Evolutionary conservation across 2,113 vertebrate genomes (phyloP), one percentile per base, ranked within the genome.

Genomic region (Catharus fuscescens): DNA sequence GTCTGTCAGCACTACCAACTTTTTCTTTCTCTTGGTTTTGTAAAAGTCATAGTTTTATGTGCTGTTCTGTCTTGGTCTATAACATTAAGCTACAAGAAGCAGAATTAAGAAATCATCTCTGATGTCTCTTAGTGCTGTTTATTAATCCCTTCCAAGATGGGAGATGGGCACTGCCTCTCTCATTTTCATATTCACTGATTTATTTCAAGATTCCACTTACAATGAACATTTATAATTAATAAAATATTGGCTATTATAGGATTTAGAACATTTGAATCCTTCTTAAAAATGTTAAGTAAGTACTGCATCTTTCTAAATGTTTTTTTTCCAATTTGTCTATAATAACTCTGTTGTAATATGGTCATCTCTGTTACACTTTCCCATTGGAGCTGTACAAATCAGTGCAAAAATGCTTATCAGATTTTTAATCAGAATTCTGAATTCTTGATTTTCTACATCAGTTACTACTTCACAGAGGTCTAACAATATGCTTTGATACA

Each of bases 1-100:
- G 0, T 26, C 8, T 1, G 2, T 52, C 57, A 56, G 21, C 3
- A 1, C 17, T 9, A 42, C 1, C 3, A 50, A 2, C 0, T 18
- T 76, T 70, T 60, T 54, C 8, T 54, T 86, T 52, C 36, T 31
- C 9, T 78, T 54, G 32, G 36, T 88, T 85, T 67, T 36, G 20
- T 65, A 64, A 86, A 80, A 6, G 2, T 71, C 10, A 13, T 36
- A 18, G 6, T 56, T 87, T 82, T 60, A 48, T 54, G n/a, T 90
- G 23, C 12, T 56, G 1, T 72, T 89, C 15, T 89, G 3, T 78
- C 31, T 61, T 80, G 26, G 12, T 79, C 26, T 85, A 44, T 38
- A 42, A 42, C 64, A 17, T 65, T 69, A 48, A n/a, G 6, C 23
- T 83, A 24, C 45, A 44, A 54, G 24, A 65, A 80, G 32, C 10